phyloP scores from a whole-genome alignment of 2,113 vertebrate species.

The Cyprinodon tularosa region DNA sequence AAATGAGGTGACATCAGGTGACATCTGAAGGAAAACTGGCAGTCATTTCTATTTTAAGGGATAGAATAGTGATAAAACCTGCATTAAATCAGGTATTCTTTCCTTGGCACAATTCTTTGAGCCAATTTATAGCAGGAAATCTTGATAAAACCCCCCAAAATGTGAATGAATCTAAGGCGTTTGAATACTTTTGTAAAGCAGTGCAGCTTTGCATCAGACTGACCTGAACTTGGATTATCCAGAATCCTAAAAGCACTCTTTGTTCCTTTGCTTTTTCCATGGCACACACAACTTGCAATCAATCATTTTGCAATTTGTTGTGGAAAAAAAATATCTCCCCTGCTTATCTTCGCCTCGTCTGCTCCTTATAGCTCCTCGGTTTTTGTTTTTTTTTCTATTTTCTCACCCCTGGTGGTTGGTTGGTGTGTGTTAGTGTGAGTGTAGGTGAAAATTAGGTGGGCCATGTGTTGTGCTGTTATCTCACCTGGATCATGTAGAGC shows the following conservation, averaged over 20 bases:
- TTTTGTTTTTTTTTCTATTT: neutral
- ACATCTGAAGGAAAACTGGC: neutral
- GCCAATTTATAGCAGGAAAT: neutral
- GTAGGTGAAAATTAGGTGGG: neutral
- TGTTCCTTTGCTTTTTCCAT: constrained; percentile 42
- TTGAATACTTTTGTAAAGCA: neutral
- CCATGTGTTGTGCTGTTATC: constrained; percentile 5
- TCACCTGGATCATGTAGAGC: constrained; percentile 99
- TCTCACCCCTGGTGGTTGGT: neutral
- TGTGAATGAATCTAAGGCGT: neutral
- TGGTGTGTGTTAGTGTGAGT: constrained; percentile 5
- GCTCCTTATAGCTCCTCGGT: neutral
- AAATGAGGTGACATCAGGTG: neutral
- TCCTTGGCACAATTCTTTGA: neutral
- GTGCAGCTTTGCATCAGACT: neutral
- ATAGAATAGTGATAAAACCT: neutral
- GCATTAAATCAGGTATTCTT: too few species aligned
- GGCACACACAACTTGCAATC: constrained; percentile 46
- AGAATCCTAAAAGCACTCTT: constrained; percentile 58
- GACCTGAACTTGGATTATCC: constrained; percentile 54
- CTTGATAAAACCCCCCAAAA: neutral
- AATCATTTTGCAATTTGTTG: constrained; percentile 45
- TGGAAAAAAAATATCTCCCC: constrained; percentile 12
- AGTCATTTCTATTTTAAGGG: neutral
- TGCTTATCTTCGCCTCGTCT: neutral